Evolutionary conservation across 2,888 invertebrate genomes (phyloP).

Genomic region (Machimus atricapillus): DNA sequence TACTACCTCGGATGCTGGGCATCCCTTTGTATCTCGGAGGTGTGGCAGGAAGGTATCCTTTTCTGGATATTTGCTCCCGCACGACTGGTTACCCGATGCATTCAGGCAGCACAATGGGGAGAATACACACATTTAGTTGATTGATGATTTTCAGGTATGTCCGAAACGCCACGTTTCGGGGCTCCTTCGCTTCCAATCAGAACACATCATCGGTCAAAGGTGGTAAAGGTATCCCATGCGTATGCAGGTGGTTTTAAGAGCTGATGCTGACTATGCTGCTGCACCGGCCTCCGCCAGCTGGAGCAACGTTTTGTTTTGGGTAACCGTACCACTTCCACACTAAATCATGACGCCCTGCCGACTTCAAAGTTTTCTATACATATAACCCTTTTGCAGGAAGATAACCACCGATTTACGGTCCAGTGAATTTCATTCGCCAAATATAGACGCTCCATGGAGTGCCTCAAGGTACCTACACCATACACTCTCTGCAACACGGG

Average conservation of each 20-base stretch:
- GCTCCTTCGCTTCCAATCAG: background rate
- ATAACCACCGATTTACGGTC: background rate
- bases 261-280: background rate
- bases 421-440: background rate
- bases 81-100: constrained; percentile 32
- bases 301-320: background rate
- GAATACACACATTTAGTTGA: constrained; percentile 37
- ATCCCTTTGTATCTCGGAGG: background rate
- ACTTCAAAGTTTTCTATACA: background rate
- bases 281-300: background rate
- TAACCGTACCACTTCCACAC: background rate
- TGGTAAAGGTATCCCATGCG: background rate
- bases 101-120: constrained; percentile 22
- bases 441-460: background rate
- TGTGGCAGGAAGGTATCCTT: background rate
- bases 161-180: constrained; percentile 13
- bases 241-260: background rate
- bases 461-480: background rate
- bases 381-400: background rate
- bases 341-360: background rate
- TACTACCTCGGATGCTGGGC: background rate
- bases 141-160: constrained; percentile 27
- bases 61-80: constrained; percentile 7
- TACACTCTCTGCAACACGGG: background rate
- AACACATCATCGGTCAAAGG: constrained; percentile 17